Evolutionary conservation across 2,797 vertebrate species (phyloP).

Genomic region (Corythornis leucogaster): DNA sequence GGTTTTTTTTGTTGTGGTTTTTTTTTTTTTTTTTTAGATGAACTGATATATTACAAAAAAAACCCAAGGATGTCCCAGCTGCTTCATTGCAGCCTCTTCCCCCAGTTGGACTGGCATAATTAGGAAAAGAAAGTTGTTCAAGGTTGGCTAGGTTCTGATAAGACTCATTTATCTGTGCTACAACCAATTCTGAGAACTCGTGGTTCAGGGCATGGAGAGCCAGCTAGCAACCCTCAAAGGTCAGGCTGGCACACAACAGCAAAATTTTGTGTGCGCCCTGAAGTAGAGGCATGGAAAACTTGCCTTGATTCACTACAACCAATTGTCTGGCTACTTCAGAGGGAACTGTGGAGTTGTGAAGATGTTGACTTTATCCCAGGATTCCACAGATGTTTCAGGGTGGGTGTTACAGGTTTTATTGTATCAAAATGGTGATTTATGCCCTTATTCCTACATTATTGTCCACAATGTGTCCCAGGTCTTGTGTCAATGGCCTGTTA

Average conservation of each 20-base stretch:
- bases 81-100: background rate
- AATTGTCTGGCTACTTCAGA: background rate
- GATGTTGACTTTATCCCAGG: background rate
- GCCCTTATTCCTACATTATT: slow-evolving; percentile 72
- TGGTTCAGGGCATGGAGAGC: background rate
- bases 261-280: background rate
- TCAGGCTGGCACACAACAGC: background rate
- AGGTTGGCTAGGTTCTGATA: slow-evolving; percentile 55
- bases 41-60: background rate
- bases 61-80: background rate
- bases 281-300: background rate
- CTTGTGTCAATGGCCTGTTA: slow-evolving; percentile 73
- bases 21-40: background rate
- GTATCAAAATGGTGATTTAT: slow-evolving; percentile 80
- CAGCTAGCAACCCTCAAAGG: slow-evolving; percentile 13
- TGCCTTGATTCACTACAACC: background rate
- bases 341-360: background rate
- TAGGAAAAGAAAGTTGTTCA: slow-evolving; percentile 34
- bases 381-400: slow-evolving; percentile 3
- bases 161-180: slow-evolving; percentile 43
- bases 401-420: slow-evolving; percentile 54
- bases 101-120: background rate
- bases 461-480: slow-evolving; percentile 60
- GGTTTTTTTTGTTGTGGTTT: too few relatives aligned
- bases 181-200: slow-evolving; percentile 15